Evolutionary conservation across 1,140 invertebrate genomes (phyloP), one percentile per base, ranked within the genome.

Genomic region (Drosophila ananassae): DNA sequence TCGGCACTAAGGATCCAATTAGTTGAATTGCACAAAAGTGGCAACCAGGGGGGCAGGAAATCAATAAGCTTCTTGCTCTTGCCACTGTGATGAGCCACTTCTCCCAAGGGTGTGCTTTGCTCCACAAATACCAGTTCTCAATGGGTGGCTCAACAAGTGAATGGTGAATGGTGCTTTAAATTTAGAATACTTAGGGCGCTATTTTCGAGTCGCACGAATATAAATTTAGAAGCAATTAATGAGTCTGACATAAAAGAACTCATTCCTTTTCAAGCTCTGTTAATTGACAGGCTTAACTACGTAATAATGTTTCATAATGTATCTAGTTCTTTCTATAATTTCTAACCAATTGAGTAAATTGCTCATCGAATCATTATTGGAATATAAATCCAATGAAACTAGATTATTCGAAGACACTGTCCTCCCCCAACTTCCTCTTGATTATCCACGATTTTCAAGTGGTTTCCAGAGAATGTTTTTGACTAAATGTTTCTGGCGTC

Each of bases 401-500:
- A 68, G 48, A 47, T 46, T 37, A 54, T 28, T 12, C 25, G 39
- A 21, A 61, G 50, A 39, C 48, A 53, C 53, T 39, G 24, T 28
- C 25, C 37, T 7, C 9, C 32, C 2, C 13, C 3, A 9, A 4
- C 13, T 24, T 13, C 62, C 25, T 48, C 39, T 39, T 13, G 25
- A 48, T 39, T 64, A 25, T 28, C 61, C 64, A 47, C 47, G 50
- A 41, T 37, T 41, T 30, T 73, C 71, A 73, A 73, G 71, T 73
- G 71, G 57, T 30, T 73, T 48, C 52, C 64, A 63, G 59, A 63
- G 59, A 28, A 59, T 44, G 59, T 52, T 67, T 59, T 56, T 77
- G 67, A 67, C 80, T 84, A 87, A 85, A 85, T 81, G 81, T 68
- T 87, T 77, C 81, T 87, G 81, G 82, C 81, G 81, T 87, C 81